These are phyloP conservation scores for Endomychus coccineus DNA, from an alignment of 2,888 invertebrate genomes.

Conservation along the genomic window DNA sequence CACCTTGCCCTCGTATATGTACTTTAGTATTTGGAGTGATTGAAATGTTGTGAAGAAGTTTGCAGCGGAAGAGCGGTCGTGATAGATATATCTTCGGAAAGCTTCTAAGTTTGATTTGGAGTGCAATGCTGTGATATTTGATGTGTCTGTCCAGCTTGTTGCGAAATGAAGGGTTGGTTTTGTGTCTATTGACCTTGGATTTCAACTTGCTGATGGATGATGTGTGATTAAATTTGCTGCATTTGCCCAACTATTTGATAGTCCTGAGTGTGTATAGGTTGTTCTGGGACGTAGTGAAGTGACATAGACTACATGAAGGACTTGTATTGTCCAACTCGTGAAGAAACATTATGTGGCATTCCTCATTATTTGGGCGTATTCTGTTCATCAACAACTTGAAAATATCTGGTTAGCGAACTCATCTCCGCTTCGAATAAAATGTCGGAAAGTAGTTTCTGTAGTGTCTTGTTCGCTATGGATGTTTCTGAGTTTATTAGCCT, in stretches of 20 bases:
- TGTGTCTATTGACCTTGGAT: too few relatives aligned
- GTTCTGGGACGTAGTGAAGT: conserved; percentile 19
- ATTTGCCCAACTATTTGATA: conserved; percentile 20
- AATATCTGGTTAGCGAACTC: conserved; percentile 20
- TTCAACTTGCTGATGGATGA: conserved; percentile 21
- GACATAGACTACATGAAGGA: conserved; percentile 18
- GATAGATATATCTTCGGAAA: too few relatives aligned
- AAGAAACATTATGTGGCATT: conserved; percentile 12
- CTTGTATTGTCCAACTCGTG: conserved; percentile 14
- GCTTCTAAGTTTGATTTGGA: too few relatives aligned
- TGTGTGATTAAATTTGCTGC: conserved; percentile 19
- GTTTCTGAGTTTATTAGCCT: conserved; percentile 20
- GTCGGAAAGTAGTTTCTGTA: conserved; percentile 14
- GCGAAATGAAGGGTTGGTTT: too few relatives aligned
- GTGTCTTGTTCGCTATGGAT: conserved; percentile 18
- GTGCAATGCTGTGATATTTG: too few relatives aligned
- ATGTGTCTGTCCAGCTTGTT: too few relatives aligned
- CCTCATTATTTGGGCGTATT: conserved; percentile 5
- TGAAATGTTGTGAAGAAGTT: too few relatives aligned
- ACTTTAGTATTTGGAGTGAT: too few relatives aligned
- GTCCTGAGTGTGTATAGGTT: conserved; percentile 18
- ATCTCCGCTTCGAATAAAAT: conserved; percentile 20
- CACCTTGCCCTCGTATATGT: too few relatives aligned
- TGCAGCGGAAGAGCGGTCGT: too few relatives aligned
- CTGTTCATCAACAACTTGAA: conserved; percentile 22